Evolutionary conservation across 2,888 invertebrate genomes (phyloP).

Genomic region (Plagiodera versicolora): DNA sequence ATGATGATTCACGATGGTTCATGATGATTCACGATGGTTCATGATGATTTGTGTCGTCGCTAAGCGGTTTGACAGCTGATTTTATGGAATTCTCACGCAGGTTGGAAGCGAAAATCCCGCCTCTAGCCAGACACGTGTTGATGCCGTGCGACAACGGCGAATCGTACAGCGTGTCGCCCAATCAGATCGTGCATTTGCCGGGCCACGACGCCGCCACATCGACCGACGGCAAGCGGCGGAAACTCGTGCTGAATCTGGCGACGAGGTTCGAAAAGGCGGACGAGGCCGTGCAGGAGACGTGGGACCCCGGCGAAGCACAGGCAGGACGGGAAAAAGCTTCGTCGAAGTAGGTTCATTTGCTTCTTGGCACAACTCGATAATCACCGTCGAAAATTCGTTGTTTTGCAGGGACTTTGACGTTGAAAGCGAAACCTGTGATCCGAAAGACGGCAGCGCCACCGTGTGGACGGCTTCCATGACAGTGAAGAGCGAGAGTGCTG

Average conservation of each 20-base stretch:
- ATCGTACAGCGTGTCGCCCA: conserved; percentile 87
- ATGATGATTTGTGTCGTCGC: no score
- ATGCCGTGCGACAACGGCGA: conserved; percentile 85
- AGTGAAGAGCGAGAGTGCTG: conserved; percentile 43
- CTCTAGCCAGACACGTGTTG: conserved; percentile 70
- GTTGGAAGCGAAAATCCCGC: conserved; percentile 29
- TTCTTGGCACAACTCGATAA: not conserved
- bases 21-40: no score
- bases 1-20: no score
- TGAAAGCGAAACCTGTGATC: conserved; percentile 52
- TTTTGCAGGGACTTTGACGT: conserved; percentile 33
- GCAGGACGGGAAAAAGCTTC: not conserved
- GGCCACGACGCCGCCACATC: conserved; percentile 37
- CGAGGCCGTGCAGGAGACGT: conserved; percentile 55
- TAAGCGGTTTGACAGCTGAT: no score
- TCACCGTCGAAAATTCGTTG: no score
- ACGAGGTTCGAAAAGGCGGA: conserved; percentile 57
- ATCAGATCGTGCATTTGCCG: conserved; percentile 83
- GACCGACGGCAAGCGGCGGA: conserved; percentile 36
- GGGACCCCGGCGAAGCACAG: conserved; percentile 67
- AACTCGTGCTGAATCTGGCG: conserved; percentile 61
- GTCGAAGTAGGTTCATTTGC: not conserved
- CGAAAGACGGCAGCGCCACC: conserved; percentile 51
- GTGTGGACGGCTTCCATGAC: conserved; percentile 58
- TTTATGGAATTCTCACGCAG: no score